Percentiles rank a stretch among this genome's conserved stretches.
Conservation (phyloP, 2,113 vertebrate species). For the Oriolus oriolus region DNA sequence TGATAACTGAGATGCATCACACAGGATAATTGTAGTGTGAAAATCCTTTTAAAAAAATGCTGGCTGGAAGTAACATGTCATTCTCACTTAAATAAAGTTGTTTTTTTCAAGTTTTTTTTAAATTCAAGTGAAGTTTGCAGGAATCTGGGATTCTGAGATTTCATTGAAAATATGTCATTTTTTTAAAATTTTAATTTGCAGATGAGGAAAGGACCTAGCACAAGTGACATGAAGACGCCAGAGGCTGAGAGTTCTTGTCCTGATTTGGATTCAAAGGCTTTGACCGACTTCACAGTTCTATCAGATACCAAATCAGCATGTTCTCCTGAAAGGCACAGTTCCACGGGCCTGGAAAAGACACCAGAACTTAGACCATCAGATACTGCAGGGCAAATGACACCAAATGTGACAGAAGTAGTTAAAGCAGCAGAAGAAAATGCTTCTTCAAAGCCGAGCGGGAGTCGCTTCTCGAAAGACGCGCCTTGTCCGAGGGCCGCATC, state of each 20-base stretch:
- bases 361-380: not conserved
- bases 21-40: not conserved
- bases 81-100: not conserved
- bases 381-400: not conserved
- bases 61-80: not conserved
- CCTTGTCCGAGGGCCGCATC: not conserved
- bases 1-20: not conserved
- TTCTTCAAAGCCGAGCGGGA: slow-evolving; percentile 7
- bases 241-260: slow-evolving; percentile 29
- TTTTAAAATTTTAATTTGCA: slow-evolving; percentile 54
- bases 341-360: slow-evolving; percentile 7
- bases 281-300: slow-evolving; percentile 51
- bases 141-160: not conserved
- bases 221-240: slow-evolving; percentile 10
- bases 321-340: not conserved
- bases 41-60: not conserved
- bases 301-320: not conserved
- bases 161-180: not conserved
- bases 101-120: not conserved
- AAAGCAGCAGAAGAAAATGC: not conserved
- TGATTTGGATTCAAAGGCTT: slow-evolving; percentile 50
- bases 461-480: not conserved
- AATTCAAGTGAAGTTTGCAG: not conserved
- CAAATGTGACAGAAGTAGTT: not conserved
- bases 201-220: slow-evolving; percentile 62